phyloP scores from a whole-genome alignment of 2,797 vertebrate genomes.

The Triplophysa yarkandensis region DNA sequence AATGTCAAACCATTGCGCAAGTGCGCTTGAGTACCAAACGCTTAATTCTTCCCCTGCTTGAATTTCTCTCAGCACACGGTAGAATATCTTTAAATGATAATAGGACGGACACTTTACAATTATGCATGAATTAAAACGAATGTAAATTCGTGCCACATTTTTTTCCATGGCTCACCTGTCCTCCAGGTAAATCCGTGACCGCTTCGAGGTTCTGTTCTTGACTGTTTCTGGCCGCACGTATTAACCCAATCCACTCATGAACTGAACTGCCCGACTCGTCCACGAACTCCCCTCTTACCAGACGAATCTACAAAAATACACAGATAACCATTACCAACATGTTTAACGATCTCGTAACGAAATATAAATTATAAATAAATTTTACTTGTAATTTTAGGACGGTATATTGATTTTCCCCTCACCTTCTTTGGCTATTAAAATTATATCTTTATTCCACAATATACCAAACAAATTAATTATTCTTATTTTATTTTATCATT shows the following conservation, averaged over 20 bases:
- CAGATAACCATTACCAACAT: background rate
- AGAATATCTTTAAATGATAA: slow-evolving; percentile 84
- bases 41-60: slow-evolving; percentile 92
- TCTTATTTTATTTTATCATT: too few species aligned
- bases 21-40: slow-evolving; percentile 93
- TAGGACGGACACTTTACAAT: background rate
- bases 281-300: slow-evolving; percentile 90
- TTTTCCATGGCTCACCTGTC: slow-evolving; percentile 82
- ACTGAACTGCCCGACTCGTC: slow-evolving; percentile 89
- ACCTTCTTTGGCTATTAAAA: background rate
- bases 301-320: slow-evolving; percentile 77
- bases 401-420: background rate
- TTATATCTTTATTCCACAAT: background rate
- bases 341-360: background rate
- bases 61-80: slow-evolving; percentile 88
- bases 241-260: slow-evolving; percentile 93
- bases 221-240: slow-evolving; percentile 89
- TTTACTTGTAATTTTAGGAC: background rate
- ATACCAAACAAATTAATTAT: background rate
- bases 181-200: slow-evolving; percentile 91
- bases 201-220: slow-evolving; percentile 97
- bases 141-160: background rate
- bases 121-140: background rate
- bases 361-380: background rate
- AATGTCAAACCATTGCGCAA: slow-evolving; percentile 96